Evolutionary conservation across 2,797 vertebrate genomes (phyloP), one percentile per base, ranked within the genome.

Genomic region (Myotis daubentonii): DNA sequence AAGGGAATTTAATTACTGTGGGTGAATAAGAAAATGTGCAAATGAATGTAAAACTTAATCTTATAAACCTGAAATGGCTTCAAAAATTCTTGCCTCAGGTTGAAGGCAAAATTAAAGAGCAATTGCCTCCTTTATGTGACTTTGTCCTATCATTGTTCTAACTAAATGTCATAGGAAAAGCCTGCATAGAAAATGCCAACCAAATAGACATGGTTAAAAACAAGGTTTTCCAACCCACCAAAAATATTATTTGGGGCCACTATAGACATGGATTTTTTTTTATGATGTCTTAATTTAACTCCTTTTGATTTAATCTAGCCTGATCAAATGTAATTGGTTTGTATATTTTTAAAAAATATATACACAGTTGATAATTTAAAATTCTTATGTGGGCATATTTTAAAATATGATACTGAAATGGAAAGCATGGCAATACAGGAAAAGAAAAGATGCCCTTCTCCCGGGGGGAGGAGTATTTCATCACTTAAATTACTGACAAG

Each of bases 131-230:
- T 92, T 85, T 57, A 19, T 36, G 33, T 93, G 70, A 81, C 60
- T 78, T 71, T 60, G 15, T 72, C 28, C 94, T 36, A 51, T 89
- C 30, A 15, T 44, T 72, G 44, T 90, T 41, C 41, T 92, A 51
- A 66, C 23, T 80, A 84, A 89, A 89, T 87, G 44, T 51, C 68
- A 90, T 94, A 89, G 85, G 23, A 55, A 1, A 94, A 23, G 33
- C 15, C 57, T 57, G 23, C 7, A n/a, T 6, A 76, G 38, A 88
- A 78, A 79, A 57, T 3, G 17, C 25, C n/a, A 66, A 55, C n/a
- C 6, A 66, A 79, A 55, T 13, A 62, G 44, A 60, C 11, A n/a
- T 12, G 17, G 10, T 33, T 87, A 57, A 71, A 74, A 75, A 65
- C n/a, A 53, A 53, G 9, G 23, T 90, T 92, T 90, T 62, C 65